Conservation (phyloP, 2,113 vertebrate genomes). For the Cyprinodon variegatus region DNA sequence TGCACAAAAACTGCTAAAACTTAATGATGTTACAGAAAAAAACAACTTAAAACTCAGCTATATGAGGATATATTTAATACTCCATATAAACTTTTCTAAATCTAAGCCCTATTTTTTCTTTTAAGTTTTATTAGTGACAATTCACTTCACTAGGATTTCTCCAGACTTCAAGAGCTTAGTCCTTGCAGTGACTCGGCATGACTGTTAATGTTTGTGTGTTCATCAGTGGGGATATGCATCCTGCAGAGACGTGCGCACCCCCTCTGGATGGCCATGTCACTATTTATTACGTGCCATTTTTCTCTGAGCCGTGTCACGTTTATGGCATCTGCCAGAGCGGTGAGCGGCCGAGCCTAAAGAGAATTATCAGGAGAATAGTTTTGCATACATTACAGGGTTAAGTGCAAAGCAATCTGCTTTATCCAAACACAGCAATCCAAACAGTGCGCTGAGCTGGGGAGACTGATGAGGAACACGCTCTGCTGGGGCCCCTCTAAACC, state of each 20-base stretch:
- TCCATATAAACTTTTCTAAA: not conserved
- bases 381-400: conserved; percentile 85
- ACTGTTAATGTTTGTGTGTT: not conserved
- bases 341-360: conserved; percentile 72
- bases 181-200: not conserved
- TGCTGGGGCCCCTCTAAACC: conserved; percentile 41
- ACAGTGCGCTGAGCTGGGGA: conserved; percentile 73
- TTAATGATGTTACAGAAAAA: not conserved
- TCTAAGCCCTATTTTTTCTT: not conserved
- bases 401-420: conserved; percentile 86
- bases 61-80: not conserved
- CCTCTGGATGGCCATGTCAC: conserved; percentile 63
- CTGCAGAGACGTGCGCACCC: conserved; percentile 22
- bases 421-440: conserved; percentile 84
- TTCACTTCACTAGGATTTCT: not conserved
- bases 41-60: not conserved
- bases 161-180: not conserved
- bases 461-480: conserved; percentile 81
- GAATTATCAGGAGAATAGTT: conserved; percentile 81
- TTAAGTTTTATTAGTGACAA: not conserved
- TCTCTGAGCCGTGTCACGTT: conserved; percentile 60
- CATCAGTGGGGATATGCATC: not conserved
- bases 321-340: conserved; percentile 77
- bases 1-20: not conserved
- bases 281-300: conserved; percentile 77